Percentiles rank a stretch among this genome's conserved stretches.
Evolutionary conservation across 2,888 invertebrate genomes (phyloP).

Genomic region (Anoplius nigerrimus): DNA sequence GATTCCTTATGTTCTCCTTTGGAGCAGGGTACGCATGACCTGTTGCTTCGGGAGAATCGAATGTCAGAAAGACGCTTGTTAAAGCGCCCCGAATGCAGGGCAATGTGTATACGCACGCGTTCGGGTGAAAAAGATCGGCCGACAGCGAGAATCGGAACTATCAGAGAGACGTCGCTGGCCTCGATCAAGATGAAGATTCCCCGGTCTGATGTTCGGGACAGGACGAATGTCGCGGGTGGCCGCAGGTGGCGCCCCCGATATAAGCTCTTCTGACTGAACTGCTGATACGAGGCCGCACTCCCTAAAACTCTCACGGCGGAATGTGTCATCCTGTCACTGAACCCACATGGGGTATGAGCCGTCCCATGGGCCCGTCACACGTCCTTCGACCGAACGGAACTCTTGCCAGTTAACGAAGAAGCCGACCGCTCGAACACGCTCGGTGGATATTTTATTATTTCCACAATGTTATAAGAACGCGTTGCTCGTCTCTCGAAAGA

Average conservation of each 20-base stretch:
- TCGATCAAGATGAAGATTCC: slow-evolving; percentile 68
- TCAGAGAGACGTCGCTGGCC: slow-evolving; percentile 51
- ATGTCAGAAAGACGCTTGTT: no score
- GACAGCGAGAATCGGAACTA: slow-evolving; percentile 60
- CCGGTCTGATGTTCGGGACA: slow-evolving; percentile 57
- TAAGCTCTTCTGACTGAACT: slow-evolving; percentile 64
- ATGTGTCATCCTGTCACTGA: slow-evolving; percentile 74
- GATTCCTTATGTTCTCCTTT: no score
- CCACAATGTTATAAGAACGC: not conserved
- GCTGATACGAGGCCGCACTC: slow-evolving; percentile 64
- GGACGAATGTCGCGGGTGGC: slow-evolving; percentile 68
- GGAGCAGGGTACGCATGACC: no score
- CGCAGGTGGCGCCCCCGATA: slow-evolving; percentile 71
- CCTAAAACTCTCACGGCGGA: slow-evolving; percentile 70
- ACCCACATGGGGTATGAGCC: slow-evolving; percentile 61
- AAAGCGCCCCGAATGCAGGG: no score
- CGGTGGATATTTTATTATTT: slow-evolving; percentile 3
- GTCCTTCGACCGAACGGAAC: slow-evolving; percentile 31
- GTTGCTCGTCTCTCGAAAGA: not conserved
- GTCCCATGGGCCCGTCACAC: slow-evolving; percentile 63
- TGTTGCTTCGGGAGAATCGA: no score
- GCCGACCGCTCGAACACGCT: slow-evolving; percentile 20
- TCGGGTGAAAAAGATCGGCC: slow-evolving; percentile 55
- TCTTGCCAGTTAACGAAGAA: slow-evolving; percentile 31
- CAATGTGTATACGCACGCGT: slow-evolving; percentile 40